Evolutionary conservation across 2,888 invertebrate species (phyloP).

Genomic region (Eulithis testata): DNA sequence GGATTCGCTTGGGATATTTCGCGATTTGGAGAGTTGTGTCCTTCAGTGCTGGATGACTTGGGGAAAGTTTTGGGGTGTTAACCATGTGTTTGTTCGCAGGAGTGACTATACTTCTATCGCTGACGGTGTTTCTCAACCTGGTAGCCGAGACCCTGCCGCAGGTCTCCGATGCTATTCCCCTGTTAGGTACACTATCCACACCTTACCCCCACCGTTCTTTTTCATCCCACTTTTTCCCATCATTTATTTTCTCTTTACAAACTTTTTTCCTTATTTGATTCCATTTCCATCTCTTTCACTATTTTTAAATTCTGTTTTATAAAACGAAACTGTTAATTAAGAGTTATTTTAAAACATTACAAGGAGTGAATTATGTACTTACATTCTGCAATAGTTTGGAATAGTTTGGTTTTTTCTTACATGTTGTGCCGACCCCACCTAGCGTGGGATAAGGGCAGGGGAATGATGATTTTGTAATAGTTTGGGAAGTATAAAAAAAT

Average conservation of each 20-base stretch:
- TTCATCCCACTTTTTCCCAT: conserved; percentile 64
- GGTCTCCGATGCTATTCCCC: conserved; percentile 99
- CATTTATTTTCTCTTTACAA: conserved; percentile 60
- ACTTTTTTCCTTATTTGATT: conserved; percentile 55
- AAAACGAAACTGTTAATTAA: conserved; percentile 59
- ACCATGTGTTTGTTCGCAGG: conserved; percentile 93
- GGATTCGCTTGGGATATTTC: conserved; percentile 15
- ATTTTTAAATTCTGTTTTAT: conserved; percentile 53
- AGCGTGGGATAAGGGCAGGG: too few relatives aligned
- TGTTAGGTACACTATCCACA: conserved; percentile 95
- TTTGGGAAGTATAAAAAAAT: conserved; percentile 37
- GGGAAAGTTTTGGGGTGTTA: conserved; percentile 65
- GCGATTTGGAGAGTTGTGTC: conserved; percentile 58
- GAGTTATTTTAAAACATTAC: conserved; percentile 80
- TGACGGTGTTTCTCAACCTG: conserved; percentile 99
- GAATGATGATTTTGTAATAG: too few relatives aligned
- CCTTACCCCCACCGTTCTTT: conserved; percentile 65
- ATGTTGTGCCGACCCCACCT: too few relatives aligned
- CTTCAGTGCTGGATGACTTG: conserved; percentile 13
- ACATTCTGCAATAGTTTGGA: conserved; percentile 41
- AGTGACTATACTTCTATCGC: conserved; percentile 99
- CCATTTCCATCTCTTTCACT: conserved; percentile 57
- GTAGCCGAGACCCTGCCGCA: conserved; percentile 99
- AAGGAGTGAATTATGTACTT: conserved; percentile 79
- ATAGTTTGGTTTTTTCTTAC: too few relatives aligned